Percentiles rank a stretch among this genome's conserved stretches.
Evolutionary conservation across 2,888 invertebrate genomes (phyloP).

Genomic region (Helicoverpa assulta): DNA sequence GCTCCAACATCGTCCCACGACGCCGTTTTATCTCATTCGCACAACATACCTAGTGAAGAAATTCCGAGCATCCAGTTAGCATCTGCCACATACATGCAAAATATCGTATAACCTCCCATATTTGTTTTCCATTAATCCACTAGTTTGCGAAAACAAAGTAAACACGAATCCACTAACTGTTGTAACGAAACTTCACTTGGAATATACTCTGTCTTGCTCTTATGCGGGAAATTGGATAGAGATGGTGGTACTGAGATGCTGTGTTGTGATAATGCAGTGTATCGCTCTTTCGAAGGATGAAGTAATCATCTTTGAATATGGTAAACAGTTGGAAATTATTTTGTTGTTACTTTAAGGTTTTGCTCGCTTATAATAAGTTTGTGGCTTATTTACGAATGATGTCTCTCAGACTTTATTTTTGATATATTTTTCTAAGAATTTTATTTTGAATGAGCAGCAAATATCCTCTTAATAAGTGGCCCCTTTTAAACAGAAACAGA

Average conservation of each 20-base stretch:
- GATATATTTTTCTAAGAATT: no score
- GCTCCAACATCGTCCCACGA: constrained; percentile 1
- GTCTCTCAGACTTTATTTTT: background rate
- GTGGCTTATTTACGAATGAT: background rate
- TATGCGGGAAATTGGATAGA: constrained; percentile 20
- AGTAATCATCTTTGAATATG: constrained; percentile 56
- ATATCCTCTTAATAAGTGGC: no score
- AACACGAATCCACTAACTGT: constrained; percentile 60
- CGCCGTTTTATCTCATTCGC: constrained; percentile 29
- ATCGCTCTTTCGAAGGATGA: constrained; percentile 41
- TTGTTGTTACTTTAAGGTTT: constrained; percentile 14
- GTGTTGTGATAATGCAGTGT: constrained; percentile 54
- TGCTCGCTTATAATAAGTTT: background rate
- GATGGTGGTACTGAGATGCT: constrained; percentile 36
- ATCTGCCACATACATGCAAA: constrained; percentile 54
- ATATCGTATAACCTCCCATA: constrained; percentile 68
- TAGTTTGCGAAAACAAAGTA: constrained; percentile 68
- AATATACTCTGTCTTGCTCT: constrained; percentile 40
- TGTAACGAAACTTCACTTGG: constrained; percentile 61
- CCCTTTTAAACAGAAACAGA: background rate
- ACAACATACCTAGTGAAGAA: constrained; percentile 45
- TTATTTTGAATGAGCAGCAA: no score
- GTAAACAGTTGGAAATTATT: constrained; percentile 40
- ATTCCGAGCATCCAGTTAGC: constrained; percentile 47
- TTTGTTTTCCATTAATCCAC: constrained; percentile 76